A percentile compares a stretch with the other conserved stretches of the same genome.
These are phyloP conservation scores for Megamerina dolium DNA, from an alignment of 2,888 invertebrate species.

Conservation along the genomic window DNA sequence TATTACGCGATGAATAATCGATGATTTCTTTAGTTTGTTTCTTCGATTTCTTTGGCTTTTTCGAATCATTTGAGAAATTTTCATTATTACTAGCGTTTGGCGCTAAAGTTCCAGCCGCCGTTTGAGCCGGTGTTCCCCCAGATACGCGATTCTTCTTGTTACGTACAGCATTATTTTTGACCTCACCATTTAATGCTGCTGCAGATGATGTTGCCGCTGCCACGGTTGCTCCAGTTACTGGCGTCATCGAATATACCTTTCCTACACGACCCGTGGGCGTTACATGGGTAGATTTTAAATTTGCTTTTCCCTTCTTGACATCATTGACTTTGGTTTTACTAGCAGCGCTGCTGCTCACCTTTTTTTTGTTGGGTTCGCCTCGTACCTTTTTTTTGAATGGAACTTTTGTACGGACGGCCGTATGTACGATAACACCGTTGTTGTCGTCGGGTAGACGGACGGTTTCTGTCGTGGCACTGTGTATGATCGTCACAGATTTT, in stretches of 20 bases:
- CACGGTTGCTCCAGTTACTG: conserved; percentile 36
- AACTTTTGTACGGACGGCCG: conserved; percentile 77
- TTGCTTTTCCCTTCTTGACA: conserved; percentile 39
- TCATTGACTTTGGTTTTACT: conserved; percentile 36
- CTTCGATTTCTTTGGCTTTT: conserved; percentile 47
- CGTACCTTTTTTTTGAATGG: conserved; percentile 79
- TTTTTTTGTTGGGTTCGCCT: conserved; percentile 40
- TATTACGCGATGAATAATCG: conserved; percentile 56
- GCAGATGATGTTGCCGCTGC: conserved; percentile 36
- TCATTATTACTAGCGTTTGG: conserved; percentile 13
- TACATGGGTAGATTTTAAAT: not conserved
- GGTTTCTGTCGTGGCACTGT: conserved; percentile 84
- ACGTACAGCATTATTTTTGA: conserved; percentile 39
- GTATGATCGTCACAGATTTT: conserved; percentile 82
- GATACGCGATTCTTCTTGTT: conserved; percentile 49
- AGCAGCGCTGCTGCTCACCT: conserved; percentile 34
- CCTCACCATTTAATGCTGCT: conserved; percentile 23
- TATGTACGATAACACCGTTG: conserved; percentile 74
- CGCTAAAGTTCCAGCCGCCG: conserved; percentile 5
- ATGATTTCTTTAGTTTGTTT: conserved; percentile 64
- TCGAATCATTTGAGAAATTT: conserved; percentile 42
- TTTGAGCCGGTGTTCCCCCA: conserved; percentile 43
- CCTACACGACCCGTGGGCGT: no score
- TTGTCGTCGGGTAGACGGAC: conserved; percentile 74
- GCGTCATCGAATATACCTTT: no score